Evolutionary conservation across 1,140 invertebrate genomes (phyloP).

Genomic region (Brachionus manjavacas): DNA sequence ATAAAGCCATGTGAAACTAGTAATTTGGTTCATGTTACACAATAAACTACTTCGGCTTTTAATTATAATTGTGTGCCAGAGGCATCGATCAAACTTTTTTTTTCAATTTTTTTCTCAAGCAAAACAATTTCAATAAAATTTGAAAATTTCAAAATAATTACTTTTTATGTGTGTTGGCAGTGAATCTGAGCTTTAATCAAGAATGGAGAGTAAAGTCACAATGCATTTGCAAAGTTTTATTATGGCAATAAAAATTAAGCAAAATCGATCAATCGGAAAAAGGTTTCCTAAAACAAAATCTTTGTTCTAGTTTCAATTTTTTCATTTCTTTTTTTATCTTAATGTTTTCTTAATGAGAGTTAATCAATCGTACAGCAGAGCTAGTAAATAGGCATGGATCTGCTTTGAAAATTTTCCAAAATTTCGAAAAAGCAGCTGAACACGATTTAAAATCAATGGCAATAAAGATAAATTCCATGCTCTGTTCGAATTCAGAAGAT

Average conservation of each 20-base stretch:
- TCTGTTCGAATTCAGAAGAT: neutral
- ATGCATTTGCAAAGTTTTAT: neutral
- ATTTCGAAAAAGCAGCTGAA: neutral
- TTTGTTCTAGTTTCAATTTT: conserved; percentile 3
- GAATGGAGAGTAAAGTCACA: neutral
- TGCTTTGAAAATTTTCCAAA: neutral
- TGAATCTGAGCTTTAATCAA: neutral
- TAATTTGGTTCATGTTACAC: neutral
- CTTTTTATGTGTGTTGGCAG: neutral
- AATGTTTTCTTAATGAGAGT: conserved; percentile 3
- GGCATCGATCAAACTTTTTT: neutral
- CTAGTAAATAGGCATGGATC: neutral
- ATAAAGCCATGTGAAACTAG: neutral
- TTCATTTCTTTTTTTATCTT: neutral
- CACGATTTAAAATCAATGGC: neutral
- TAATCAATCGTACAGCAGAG: neutral
- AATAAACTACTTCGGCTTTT: neutral
- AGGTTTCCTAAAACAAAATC: neutral
- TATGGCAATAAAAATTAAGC: conserved; percentile 6
- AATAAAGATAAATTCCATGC: neutral
- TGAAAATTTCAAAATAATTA: neutral
- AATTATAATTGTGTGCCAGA: neutral
- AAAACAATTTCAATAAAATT: neutral
- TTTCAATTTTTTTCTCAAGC: neutral
- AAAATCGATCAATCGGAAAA: conserved; percentile 34